phyloP scores from a whole-genome alignment of 1,140 invertebrate species.

The Drosophila mojavensis region DNA sequence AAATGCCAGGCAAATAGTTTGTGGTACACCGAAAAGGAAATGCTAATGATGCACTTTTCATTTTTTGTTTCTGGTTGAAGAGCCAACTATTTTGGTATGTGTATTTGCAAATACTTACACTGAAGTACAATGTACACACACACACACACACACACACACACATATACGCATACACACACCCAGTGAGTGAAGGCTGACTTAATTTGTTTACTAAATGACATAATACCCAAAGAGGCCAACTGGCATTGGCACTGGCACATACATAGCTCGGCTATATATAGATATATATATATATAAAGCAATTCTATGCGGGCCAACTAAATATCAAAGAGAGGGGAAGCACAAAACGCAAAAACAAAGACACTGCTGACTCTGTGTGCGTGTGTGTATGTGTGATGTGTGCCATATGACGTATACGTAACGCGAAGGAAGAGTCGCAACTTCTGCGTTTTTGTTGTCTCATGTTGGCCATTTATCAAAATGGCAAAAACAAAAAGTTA shows the following conservation, averaged over 20 bases:
- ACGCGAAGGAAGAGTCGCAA: slow-evolving; percentile 21
- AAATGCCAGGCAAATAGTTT: slow-evolving; percentile 6
- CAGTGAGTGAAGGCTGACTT: slow-evolving; percentile 39
- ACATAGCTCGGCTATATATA: slow-evolving; percentile 10
- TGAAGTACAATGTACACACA: slow-evolving; percentile 27
- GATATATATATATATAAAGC: neutral
- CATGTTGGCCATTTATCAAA: slow-evolving; percentile 58
- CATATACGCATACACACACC: neutral
- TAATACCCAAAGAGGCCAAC: slow-evolving; percentile 55
- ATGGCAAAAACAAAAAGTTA: slow-evolving; percentile 13
- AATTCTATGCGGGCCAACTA: slow-evolving; percentile 15
- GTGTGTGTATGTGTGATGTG: slow-evolving; percentile 2
- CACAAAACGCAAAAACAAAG: slow-evolving; percentile 20
- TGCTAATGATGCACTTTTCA: slow-evolving; percentile 40
- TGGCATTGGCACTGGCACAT: slow-evolving; percentile 16
- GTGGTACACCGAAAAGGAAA: slow-evolving; percentile 4
- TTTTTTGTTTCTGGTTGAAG: neutral
- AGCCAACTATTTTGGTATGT: slow-evolving; percentile 24
- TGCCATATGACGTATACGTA: slow-evolving; percentile 57
- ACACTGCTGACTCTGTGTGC: neutral
- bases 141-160: neutral
- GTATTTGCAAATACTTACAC: slow-evolving; percentile 55
- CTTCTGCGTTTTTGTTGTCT: slow-evolving; percentile 8
- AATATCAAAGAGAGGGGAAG: slow-evolving; percentile 48
- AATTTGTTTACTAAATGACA: slow-evolving; percentile 80